phyloP scores from a whole-genome alignment of 2,113 vertebrate species.

The Ammospiza nelsoni region DNA sequence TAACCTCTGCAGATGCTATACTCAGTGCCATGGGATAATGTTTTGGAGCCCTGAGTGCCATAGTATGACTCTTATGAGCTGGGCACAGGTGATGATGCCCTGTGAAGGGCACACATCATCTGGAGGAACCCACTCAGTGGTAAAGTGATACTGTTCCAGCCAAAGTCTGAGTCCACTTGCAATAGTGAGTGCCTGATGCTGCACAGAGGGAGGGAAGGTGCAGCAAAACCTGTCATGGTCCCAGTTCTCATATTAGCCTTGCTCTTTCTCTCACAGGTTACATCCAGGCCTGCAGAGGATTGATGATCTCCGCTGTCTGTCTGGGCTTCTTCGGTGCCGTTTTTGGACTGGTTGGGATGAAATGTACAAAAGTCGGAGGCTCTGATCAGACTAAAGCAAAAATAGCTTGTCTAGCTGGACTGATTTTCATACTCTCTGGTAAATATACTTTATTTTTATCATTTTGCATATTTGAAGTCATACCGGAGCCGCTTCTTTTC shows the following conservation, averaged over 20 bases:
- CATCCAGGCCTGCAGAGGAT: constrained; percentile 89
- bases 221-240: neutral
- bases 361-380: constrained; percentile 95
- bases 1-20: neutral
- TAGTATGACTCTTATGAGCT: neutral
- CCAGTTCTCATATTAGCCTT: neutral
- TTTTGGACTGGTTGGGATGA: constrained; percentile 94
- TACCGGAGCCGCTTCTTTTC: neutral
- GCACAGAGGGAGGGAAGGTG: neutral
- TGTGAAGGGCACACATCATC: neutral
- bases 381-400: constrained; percentile 88
- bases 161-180: neutral
- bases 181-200: neutral
- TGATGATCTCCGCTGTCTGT: constrained; percentile 88
- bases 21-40: neutral
- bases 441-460: constrained; percentile 62
- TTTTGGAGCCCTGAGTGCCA: neutral
- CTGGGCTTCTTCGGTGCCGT: constrained; percentile 90
- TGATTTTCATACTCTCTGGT: constrained; percentile 91
- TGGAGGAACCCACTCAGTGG: neutral
- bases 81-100: neutral
- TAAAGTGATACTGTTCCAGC: neutral
- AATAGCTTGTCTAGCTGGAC: constrained; percentile 88
- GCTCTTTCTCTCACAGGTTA: constrained; percentile 79
- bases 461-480: neutral